Conservation (phyloP, 2,888 invertebrate species). For the Lordiphosa andalusiaca region DNA sequence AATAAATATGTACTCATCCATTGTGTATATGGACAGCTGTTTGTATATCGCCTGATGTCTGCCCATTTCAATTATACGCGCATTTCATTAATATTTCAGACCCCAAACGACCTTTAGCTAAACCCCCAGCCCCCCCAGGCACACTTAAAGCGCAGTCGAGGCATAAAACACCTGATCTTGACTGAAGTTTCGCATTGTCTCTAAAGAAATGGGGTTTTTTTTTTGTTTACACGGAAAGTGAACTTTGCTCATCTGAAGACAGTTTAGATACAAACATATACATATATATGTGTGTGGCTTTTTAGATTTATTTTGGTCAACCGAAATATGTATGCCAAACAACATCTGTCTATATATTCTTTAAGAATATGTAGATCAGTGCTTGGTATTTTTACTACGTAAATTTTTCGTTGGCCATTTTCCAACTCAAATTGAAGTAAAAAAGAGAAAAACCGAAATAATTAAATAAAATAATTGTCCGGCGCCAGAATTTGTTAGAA, state of each 20-base stretch:
- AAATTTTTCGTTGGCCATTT: constrained; percentile 34
- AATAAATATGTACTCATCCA: too few species aligned
- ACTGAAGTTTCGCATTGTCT: constrained; percentile 18
- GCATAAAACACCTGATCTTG: constrained; percentile 5
- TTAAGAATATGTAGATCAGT: not conserved
- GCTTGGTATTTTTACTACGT: constrained; percentile 29
- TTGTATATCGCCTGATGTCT: constrained; percentile 21
- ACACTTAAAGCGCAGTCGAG: too few species aligned
- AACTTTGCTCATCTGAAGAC: constrained; percentile 26
- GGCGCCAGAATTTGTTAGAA: constrained; percentile 8
- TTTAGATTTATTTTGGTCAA: constrained; percentile 27
- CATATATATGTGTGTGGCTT: not conserved
- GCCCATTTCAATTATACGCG: constrained; percentile 21
- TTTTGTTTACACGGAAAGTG: constrained; percentile 15
- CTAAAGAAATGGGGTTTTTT: not conserved
- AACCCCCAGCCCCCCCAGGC: too few species aligned
- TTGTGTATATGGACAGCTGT: not conserved
- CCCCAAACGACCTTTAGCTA: not conserved
- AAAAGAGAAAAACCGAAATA: not conserved
- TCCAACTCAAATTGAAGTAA: constrained; percentile 21
- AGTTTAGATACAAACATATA: not conserved
- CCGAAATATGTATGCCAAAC: constrained; percentile 11
- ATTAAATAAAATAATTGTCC: constrained; percentile 24
- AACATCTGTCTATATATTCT: constrained; percentile 1
- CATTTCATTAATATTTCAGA: constrained; percentile 34